Percentiles rank a stretch among this genome's conserved stretches.
These are phyloP conservation scores for Cranoglanis bouderius DNA, from an alignment of 2,113 vertebrate genomes.

Conservation along the genomic window DNA sequence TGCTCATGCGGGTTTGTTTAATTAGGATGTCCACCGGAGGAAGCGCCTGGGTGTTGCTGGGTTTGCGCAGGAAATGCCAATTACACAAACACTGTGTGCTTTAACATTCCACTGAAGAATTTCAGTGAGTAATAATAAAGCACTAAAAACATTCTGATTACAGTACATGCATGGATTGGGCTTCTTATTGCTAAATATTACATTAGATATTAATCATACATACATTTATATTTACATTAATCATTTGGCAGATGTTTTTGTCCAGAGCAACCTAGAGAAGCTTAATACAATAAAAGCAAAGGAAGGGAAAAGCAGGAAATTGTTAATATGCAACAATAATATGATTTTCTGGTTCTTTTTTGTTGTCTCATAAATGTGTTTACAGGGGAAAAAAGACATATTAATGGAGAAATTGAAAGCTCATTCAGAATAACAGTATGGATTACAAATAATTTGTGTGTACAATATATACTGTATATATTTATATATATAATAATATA, in stretches of 20 bases:
- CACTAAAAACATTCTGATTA: slow-evolving; percentile 1
- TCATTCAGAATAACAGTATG: background rate
- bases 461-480: no score
- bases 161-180: background rate
- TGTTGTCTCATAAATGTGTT: background rate
- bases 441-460: background rate
- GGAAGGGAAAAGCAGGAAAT: background rate
- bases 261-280: background rate
- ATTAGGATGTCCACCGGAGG: slow-evolving; percentile 61
- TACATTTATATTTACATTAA: slow-evolving; percentile 16
- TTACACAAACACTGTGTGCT: slow-evolving; percentile 31
- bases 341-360: background rate
- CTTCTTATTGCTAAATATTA: slow-evolving; percentile 1
- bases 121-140: slow-evolving; percentile 34
- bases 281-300: slow-evolving; percentile 11
- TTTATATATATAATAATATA: no score
- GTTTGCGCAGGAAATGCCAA: slow-evolving; percentile 51
- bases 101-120: slow-evolving; percentile 27
- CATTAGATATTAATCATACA: slow-evolving; percentile 11
- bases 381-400: background rate
- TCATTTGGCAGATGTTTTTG: background rate
- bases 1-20: slow-evolving; percentile 74
- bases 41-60: slow-evolving; percentile 51
- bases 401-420: background rate
- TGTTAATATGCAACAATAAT: background rate